Evolutionary conservation across 2,797 vertebrate species (phyloP).

Genomic region (Geotrypetes seraphini): DNA sequence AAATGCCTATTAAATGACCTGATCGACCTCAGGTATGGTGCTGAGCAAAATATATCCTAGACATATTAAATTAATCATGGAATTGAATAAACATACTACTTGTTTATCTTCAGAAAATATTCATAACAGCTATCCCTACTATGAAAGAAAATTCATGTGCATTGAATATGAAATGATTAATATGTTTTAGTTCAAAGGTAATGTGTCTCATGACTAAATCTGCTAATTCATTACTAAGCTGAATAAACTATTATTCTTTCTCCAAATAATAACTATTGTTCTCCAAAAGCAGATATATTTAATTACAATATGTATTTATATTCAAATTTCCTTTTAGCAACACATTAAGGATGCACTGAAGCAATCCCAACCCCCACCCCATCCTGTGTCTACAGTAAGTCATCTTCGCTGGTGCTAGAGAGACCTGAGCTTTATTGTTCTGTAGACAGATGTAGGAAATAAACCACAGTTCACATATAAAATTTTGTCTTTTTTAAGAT

Average conservation of each 20-base stretch:
- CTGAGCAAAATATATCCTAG: not conserved
- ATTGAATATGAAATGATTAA: not conserved
- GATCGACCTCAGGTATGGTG: not conserved
- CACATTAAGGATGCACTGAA: no score
- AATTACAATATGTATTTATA: not conserved
- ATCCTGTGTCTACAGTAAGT: no score
- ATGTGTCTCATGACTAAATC: no score
- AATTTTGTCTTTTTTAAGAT: not conserved
- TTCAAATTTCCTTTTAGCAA: not conserved
- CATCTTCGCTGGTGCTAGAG: no score
- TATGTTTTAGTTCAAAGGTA: not conserved
- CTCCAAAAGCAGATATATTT: not conserved
- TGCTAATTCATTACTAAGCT: not conserved
- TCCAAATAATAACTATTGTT: accelerated
- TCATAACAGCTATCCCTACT: not conserved
- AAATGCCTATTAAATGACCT: no score
- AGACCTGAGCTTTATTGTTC: no score
- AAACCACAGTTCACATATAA: no score
- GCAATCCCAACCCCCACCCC: no score
- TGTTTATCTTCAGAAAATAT: not conserved
- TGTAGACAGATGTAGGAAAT: no score
- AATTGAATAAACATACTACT: not conserved
- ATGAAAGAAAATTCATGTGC: not conserved
- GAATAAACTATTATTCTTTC: not conserved
- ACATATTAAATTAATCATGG: not conserved